phyloP scores from a whole-genome alignment of 2,888 invertebrate genomes.

The Lamellibrachia satsuma region DNA sequence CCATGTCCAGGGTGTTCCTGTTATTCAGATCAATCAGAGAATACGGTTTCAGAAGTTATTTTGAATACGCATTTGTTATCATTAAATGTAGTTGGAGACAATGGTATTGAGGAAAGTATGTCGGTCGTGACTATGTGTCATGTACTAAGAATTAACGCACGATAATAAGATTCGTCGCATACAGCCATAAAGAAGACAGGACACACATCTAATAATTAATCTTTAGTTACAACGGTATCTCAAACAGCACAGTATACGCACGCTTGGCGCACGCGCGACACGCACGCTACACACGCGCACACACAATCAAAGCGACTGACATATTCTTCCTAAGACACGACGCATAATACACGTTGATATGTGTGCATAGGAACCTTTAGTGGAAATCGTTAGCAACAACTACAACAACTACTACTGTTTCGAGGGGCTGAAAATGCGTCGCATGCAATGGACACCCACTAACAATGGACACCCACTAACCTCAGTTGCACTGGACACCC shows the following conservation, averaged over 20 bases:
- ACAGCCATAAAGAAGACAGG: not conserved
- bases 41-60: no score
- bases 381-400: not conserved
- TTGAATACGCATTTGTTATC: no score
- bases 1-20: no score
- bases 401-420: not conserved
- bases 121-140: not conserved
- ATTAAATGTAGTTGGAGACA: no score
- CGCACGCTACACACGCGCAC: not conserved
- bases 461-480: not conserved
- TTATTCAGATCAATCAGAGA: no score
- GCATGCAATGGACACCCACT: not conserved
- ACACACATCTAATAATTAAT: not conserved
- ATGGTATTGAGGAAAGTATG: no score
- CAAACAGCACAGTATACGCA: not conserved
- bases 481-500: no score
- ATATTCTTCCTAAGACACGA: not conserved
- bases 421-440: no score
- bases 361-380: not conserved
- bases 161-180: not conserved
- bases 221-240: not conserved
- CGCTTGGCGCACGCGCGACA: not conserved
- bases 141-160: not conserved
- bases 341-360: slow-evolving; percentile 9
- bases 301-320: not conserved